Evolutionary conservation across 2,797 vertebrate species (phyloP).

Genomic region (Staurois parvus): DNA sequence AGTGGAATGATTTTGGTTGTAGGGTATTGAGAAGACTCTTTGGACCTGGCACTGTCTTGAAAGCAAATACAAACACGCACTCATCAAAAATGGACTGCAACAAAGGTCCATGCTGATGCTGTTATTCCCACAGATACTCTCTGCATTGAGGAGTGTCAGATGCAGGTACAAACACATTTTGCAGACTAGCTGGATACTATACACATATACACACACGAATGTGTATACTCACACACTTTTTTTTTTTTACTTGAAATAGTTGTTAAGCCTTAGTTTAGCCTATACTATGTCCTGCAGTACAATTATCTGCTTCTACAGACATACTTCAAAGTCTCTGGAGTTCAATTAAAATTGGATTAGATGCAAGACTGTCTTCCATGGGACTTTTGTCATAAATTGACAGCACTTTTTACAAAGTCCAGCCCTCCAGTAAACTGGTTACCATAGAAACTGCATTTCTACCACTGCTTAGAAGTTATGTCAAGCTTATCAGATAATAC

Average conservation of each 20-base stretch:
- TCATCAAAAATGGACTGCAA: no score
- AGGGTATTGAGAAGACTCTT: no score
- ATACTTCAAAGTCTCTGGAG: slow-evolving; percentile 98
- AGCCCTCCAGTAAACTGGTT: slow-evolving; percentile 77
- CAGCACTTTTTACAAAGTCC: slow-evolving; percentile 79
- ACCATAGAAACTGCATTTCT: slow-evolving; percentile 78
- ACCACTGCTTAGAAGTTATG: slow-evolving; percentile 70
- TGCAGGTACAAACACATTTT: no score
- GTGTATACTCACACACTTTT: no score
- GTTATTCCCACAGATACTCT: no score
- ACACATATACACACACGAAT: neutral
- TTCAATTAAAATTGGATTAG: slow-evolving; percentile 99
- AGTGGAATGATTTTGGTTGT: no score
- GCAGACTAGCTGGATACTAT: no score
- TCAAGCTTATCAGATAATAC: slow-evolving; percentile 63
- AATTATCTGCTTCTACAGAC: slow-evolving; percentile 81
- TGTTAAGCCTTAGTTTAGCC: slow-evolving; percentile 43
- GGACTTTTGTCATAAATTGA: slow-evolving; percentile 78
- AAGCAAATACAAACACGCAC: no score
- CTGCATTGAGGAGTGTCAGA: no score
- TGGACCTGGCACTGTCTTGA: no score
- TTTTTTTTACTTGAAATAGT: slow-evolving; percentile 6
- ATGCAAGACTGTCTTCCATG: slow-evolving; percentile 79
- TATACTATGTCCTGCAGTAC: slow-evolving; percentile 71
- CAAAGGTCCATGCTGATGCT: no score